Conservation (phyloP, 2,113 vertebrate genomes). For the Piprites chloris region DNA sequence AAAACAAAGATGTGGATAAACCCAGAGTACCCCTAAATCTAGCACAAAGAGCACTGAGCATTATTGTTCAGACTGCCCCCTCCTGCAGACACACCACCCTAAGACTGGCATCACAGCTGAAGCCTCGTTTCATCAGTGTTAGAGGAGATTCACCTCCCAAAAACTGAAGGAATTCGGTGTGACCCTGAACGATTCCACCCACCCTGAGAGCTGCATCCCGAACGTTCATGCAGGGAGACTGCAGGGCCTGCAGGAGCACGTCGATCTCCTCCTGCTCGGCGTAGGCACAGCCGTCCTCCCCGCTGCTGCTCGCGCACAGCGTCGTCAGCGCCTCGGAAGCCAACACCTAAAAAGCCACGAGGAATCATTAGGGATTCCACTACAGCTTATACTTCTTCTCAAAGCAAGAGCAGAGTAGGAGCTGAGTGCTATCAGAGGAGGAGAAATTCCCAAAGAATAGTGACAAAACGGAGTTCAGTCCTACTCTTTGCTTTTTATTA, state of each 20-base stretch:
- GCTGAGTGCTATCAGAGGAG: not conserved
- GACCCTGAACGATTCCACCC: constrained; percentile 8
- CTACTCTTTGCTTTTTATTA: not conserved
- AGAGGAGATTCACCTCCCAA: not conserved
- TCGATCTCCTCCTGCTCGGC: constrained; percentile 92
- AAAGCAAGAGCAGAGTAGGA: not conserved
- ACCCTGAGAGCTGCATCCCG: constrained; percentile 92
- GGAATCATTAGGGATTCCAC: not conserved
- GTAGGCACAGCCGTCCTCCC: constrained; percentile 85
- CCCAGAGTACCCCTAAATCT: not conserved
- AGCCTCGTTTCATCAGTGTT: not conserved
- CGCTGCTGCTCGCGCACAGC: constrained; percentile 88
- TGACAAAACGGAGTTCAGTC: not conserved
- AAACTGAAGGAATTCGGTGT: not conserved
- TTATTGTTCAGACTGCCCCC: not conserved
- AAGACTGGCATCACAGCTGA: not conserved
- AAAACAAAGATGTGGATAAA: not conserved
- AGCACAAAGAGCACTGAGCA: not conserved
- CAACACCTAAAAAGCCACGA: constrained; percentile 78
- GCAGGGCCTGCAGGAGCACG: constrained; percentile 86
- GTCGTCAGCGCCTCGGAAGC: constrained; percentile 86
- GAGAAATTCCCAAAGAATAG: not conserved
- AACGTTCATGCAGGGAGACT: constrained; percentile 89
- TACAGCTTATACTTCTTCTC: not conserved
- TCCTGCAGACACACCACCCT: not conserved